Conservation (phyloP, 1,140 invertebrate species). For the Galendromus occidentalis region DNA sequence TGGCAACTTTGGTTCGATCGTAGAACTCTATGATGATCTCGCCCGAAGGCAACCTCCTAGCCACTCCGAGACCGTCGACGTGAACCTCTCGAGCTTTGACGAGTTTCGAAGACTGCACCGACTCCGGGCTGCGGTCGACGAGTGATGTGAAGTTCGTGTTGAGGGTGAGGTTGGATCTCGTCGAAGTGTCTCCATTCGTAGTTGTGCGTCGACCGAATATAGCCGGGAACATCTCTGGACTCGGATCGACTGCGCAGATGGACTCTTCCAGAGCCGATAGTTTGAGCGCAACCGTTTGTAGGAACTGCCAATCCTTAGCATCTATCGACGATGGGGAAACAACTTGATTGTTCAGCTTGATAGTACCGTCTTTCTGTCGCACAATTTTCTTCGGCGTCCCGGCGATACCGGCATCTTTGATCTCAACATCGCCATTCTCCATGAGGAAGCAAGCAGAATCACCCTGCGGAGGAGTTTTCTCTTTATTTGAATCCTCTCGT, state of each 20-base stretch:
- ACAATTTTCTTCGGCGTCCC: neutral
- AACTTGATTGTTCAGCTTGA: neutral
- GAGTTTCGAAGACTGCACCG: neutral
- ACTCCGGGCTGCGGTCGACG: neutral
- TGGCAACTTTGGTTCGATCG: neutral
- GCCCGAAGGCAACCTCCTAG: neutral
- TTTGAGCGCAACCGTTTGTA: neutral
- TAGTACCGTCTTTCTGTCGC: neutral
- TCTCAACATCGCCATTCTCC: neutral
- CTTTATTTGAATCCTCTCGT: too few relatives aligned
- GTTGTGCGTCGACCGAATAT: neutral
- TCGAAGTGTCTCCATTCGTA: neutral
- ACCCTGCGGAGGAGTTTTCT: neutral
- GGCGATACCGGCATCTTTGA: neutral
- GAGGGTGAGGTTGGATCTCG: neutral
- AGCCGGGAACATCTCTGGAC: conserved; percentile 1
- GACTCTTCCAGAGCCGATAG: neutral
- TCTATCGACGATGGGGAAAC: neutral
- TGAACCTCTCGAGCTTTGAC: neutral
- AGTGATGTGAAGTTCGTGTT: neutral
- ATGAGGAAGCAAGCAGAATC: neutral
- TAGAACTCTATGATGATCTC: neutral
- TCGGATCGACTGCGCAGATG: neutral
- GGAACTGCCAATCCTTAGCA: neutral
- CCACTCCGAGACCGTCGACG: neutral